Conservation (phyloP, 2,797 vertebrate species). For the Scolopax bukidnonensis region DNA sequence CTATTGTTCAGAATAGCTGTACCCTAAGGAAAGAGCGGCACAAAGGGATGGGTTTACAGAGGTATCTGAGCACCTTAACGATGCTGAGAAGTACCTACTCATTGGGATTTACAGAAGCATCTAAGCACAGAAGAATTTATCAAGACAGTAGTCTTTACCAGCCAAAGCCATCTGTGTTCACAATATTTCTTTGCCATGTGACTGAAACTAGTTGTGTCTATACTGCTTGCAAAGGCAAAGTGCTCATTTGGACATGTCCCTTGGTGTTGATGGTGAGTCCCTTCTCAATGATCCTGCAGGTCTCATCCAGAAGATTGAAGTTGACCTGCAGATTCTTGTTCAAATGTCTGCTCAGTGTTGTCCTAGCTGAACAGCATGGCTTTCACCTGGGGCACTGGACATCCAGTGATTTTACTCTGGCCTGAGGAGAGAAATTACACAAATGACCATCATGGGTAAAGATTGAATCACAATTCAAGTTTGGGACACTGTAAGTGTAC, state of each 20-base stretch:
- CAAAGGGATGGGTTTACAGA: neutral
- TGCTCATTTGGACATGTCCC: neutral
- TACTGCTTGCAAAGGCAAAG: neutral
- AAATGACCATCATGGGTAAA: neutral
- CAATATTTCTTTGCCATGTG: neutral
- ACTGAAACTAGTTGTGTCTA: neutral
- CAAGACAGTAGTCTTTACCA: neutral
- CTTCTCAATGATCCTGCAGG: neutral
- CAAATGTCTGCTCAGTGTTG: neutral
- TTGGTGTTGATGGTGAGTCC: neutral
- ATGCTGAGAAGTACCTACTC: neutral
- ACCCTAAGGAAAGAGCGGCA: neutral
- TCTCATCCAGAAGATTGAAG: neutral
- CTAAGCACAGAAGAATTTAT: neutral
- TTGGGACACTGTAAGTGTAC: neutral
- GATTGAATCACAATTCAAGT: neutral
- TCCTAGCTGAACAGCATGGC: neutral
- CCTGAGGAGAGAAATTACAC: neutral
- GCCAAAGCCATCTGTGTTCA: neutral
- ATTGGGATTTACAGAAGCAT: neutral
- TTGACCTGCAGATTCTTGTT: neutral
- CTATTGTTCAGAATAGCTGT: too few species aligned
- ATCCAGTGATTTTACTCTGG: neutral
- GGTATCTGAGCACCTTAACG: neutral
- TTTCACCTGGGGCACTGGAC: neutral